Evolutionary conservation across 2,113 vertebrate species (phyloP).

Genomic region (Nannobrachium achirus): DNA sequence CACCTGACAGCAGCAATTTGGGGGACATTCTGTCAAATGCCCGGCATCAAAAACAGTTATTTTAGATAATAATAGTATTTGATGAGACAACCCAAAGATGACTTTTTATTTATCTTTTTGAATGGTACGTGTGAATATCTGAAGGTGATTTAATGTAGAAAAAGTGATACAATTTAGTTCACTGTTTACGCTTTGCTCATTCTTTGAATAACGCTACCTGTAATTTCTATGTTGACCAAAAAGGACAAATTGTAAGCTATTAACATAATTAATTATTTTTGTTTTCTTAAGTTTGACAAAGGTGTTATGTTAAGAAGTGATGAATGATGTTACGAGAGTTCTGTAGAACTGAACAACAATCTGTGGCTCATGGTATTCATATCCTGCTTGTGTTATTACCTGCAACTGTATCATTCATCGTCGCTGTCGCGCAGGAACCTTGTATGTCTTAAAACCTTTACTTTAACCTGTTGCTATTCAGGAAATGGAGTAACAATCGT

Average conservation of each 20-base stretch:
- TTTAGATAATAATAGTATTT: neutral
- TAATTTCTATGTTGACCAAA: neutral
- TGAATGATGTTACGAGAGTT: neutral
- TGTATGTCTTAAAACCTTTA: no score
- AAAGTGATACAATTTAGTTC: neutral
- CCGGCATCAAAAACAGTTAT: neutral
- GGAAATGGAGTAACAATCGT: no score
- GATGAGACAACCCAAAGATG: slow-evolving; percentile 12
- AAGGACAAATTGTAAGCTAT: neutral
- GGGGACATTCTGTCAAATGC: slow-evolving; percentile 2
- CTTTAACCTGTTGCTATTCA: no score
- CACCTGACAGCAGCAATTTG: no score
- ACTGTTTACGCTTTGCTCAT: neutral
- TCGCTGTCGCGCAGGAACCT: no score
- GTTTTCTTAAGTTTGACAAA: neutral
- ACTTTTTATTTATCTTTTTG: neutral
- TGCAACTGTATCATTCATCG: slow-evolving; percentile 3
- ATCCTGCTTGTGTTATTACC: neutral
- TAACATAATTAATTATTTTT: neutral
- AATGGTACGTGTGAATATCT: slow-evolving; percentile 1
- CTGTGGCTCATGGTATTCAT: neutral
- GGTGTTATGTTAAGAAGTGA: neutral
- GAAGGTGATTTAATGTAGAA: slow-evolving; percentile 3
- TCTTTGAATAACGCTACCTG: no score
- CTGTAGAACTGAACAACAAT: neutral